Conservation (phyloP, 2,797 vertebrate genomes). For the Neosilurus hyrtlii region DNA sequence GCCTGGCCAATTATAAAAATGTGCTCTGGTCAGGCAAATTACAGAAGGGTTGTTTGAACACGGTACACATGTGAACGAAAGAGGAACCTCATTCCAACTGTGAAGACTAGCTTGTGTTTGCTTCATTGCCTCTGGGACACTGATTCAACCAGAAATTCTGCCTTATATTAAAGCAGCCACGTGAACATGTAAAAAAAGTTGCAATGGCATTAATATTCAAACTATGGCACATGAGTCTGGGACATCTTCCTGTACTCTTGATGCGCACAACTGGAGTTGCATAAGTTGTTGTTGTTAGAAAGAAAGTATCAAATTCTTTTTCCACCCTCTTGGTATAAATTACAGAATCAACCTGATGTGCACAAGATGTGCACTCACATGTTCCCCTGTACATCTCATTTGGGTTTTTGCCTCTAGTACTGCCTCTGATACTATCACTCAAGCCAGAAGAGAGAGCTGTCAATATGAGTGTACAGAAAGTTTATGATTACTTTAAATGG, state of each 20-base stretch:
- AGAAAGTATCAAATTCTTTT: slow-evolving; percentile 3
- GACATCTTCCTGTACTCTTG: slow-evolving; percentile 40
- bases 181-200: slow-evolving; percentile 38
- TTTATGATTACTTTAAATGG: slow-evolving; percentile 37
- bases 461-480: slow-evolving; percentile 22
- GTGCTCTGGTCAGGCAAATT: too few species aligned
- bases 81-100: too few species aligned
- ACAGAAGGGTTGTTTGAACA: too few species aligned
- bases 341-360: slow-evolving; percentile 27
- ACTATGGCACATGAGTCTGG: slow-evolving; percentile 21
- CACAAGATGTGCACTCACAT: neutral
- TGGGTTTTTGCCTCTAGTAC: neutral
- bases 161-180: neutral
- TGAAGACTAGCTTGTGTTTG: too few species aligned
- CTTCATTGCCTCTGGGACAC: too few species aligned
- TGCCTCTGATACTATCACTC: neutral
- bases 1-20: too few species aligned
- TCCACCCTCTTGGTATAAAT: slow-evolving; percentile 32
- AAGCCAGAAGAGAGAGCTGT: slow-evolving; percentile 21
- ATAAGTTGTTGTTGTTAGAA: neutral
- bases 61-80: too few species aligned
- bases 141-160: too few species aligned
- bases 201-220: slow-evolving; percentile 43
- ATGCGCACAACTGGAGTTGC: slow-evolving; percentile 15
- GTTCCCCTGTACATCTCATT: slow-evolving; percentile 17